These are phyloP conservation scores for Archegozetes longisetosus DNA, from an alignment of 1,140 invertebrate species.

Conservation along the genomic window DNA sequence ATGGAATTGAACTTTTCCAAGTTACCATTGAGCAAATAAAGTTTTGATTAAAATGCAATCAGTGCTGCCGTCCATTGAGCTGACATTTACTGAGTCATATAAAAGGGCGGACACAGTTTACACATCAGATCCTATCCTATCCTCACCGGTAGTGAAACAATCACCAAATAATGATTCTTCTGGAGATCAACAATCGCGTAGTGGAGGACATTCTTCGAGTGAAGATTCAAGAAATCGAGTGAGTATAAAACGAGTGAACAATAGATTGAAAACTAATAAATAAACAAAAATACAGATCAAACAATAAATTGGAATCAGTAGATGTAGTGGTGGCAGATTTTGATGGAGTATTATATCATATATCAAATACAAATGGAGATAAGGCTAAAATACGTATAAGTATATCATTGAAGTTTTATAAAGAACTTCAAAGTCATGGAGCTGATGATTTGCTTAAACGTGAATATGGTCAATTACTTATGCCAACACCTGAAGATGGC, in stretches of 20 bases:
- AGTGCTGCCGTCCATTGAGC: too few species aligned
- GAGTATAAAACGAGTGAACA: conserved; percentile 11
- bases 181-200: conserved; percentile 97
- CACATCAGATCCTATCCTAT: not conserved
- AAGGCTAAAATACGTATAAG: conserved; percentile 89
- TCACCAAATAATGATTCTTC: conserved; percentile 89
- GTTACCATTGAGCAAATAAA: too few species aligned
- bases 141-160: too few species aligned
- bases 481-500: conserved; percentile 59
- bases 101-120: not conserved
- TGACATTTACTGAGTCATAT: too few species aligned
- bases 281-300: not conserved
- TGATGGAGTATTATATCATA: conserved; percentile 95
- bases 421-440: conserved; percentile 92
- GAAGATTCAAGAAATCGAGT: conserved; percentile 45
- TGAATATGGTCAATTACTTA: conserved; percentile 69
- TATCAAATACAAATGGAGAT: conserved; percentile 89
- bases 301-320: conserved; percentile 73
- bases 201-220: conserved; percentile 84
- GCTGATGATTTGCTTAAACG: conserved; percentile 87
- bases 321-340: conserved; percentile 86
- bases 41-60: too few species aligned
- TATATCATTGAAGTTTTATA: conserved; percentile 96
- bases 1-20: too few species aligned
- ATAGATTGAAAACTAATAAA: conserved; percentile 1